These are phyloP conservation scores for Sebastes melanostomus DNA, from an alignment of 2,797 vertebrate genomes.

Conservation along the genomic window DNA sequence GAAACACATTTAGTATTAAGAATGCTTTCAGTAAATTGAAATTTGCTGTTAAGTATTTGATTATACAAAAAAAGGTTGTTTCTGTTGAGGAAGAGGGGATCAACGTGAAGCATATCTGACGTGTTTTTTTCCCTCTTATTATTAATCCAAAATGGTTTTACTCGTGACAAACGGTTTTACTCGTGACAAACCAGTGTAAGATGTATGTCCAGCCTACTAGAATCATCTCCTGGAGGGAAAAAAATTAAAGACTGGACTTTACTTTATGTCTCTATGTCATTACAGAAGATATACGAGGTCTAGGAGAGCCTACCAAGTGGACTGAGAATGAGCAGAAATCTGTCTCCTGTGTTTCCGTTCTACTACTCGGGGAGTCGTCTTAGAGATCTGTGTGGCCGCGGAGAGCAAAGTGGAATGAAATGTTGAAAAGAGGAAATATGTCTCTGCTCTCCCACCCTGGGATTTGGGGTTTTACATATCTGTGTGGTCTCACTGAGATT, in stretches of 20 bases:
- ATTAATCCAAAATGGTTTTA: not conserved
- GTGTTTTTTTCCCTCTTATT: not conserved
- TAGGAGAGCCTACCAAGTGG: not conserved
- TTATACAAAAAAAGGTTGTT: not conserved
- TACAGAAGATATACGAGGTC: not conserved
- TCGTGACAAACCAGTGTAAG: not conserved
- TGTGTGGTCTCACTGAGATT: constrained; percentile 68
- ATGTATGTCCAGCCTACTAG: not conserved
- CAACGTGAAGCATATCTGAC: not conserved
- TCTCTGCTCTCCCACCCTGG: constrained; percentile 34
- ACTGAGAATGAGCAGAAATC: constrained; percentile 22
- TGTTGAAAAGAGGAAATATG: constrained; percentile 57
- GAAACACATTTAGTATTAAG: constrained; percentile 20
- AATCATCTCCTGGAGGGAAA: not conserved
- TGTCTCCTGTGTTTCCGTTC: constrained; percentile 6
- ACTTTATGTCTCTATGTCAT: not conserved
- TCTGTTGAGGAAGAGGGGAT: not conserved
- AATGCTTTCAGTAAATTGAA: constrained; percentile 33
- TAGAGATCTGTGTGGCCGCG: constrained; percentile 39
- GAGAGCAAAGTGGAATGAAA: constrained; percentile 46
- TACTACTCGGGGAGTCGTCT: constrained; percentile 26
- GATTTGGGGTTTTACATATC: constrained; percentile 43
- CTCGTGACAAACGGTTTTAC: not conserved
- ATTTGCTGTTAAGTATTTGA: constrained; percentile 1
- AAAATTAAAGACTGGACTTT: not conserved